Evolutionary conservation across 2,113 vertebrate species (phyloP), one percentile per base, ranked within the genome.

Genomic region (Epinephelus cyanopodus): DNA sequence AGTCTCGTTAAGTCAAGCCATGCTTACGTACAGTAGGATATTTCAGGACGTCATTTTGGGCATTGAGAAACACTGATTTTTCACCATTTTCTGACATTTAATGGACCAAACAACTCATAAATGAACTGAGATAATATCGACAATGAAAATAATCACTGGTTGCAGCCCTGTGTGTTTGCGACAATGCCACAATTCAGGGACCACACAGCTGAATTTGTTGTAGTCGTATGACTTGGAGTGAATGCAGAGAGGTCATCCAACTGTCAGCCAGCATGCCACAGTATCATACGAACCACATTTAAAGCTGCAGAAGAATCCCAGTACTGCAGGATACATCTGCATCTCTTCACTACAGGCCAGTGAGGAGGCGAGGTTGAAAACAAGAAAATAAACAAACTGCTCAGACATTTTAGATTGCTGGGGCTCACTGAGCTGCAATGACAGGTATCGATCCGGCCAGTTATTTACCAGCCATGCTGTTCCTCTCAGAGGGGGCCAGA

Each of bases 401-500:
- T 60, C 54, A 68, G 90, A 81, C 85, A 58, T 87, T 84, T 79
- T 52, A 77, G 76, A 80, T 63, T 52, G 81, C 85, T 5, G 27
- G 53, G 61, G 86, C 78, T 84, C 86, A 70, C 85, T 82, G 90
- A 90, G 52, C 85, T 79, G 84, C 82, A 79, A 66, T 92, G 92
- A 93, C 90, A 86, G 79, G 18, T 84, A 95, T 94, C 47, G 93
- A 95, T 92, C 83, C 4, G 10, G 48, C 37, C 58, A 18, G 82
- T 93, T 93, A 94, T 95, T 94, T 94, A 94, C 74, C 81, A 79
- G 68, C 81, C 61, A 3, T 1, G 86, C 77, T 39, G 66, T 47
- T 54, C n/a, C 21, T 65, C 83, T 81, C 81, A 48, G 77, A 82
- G 77, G 77, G 68, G 74, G 65, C 79, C 70, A 5, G 65, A 66